These are phyloP conservation scores for Melanophora roralis DNA, from an alignment of 2,888 invertebrate species.

Conservation along the genomic window DNA sequence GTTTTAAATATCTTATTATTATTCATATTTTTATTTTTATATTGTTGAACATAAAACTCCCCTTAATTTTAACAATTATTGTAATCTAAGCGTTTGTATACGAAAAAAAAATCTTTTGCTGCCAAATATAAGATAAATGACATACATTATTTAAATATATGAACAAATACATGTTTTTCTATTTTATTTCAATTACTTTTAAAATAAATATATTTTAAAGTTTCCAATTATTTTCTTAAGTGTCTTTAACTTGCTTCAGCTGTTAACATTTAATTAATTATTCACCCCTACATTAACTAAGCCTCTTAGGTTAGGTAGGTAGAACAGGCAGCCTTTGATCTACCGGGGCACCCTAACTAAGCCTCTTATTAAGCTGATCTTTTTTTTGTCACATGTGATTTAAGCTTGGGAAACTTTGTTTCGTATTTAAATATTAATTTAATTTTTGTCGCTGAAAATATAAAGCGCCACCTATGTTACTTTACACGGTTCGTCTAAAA, in stretches of 20 bases:
- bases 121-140: not conserved
- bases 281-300: not conserved
- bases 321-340: no score
- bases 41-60: conserved; percentile 25
- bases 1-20: not conserved
- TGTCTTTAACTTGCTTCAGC: conserved; percentile 27
- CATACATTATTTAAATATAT: no score
- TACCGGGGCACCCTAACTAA: no score
- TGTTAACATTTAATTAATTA: conserved; percentile 7
- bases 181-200: conserved; percentile 50
- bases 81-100: not conserved
- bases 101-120: not conserved
- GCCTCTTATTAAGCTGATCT: not conserved
- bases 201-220: conserved; percentile 35
- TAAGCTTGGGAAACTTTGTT: no score
- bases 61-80: conserved; percentile 9
- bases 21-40: not conserved
- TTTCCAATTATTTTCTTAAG: conserved; percentile 33
- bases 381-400: not conserved
- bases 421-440: no score
- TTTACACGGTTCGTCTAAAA: no score
- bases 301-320: conserved; percentile 7
- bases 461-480: no score
- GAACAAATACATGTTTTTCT: conserved; percentile 25
- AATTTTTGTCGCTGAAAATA: no score